Evolutionary conservation across 2,797 vertebrate genomes (phyloP), one percentile per base, ranked within the genome.

Genomic region (Sebastes oblongus): DNA sequence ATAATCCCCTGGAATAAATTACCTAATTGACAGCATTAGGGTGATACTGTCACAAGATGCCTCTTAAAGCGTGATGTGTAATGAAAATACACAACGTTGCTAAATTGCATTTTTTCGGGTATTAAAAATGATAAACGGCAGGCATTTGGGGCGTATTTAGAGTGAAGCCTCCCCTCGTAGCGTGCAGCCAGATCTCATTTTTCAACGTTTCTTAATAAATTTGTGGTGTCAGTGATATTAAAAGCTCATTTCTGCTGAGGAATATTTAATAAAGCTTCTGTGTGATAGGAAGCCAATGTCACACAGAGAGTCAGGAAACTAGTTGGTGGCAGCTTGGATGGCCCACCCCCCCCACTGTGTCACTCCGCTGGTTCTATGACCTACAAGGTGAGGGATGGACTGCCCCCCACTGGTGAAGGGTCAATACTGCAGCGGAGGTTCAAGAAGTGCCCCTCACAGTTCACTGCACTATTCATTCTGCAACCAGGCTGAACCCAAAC

Each of bases 401-500:
- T 88, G 93, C 94, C 95, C 91, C 91, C 95, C 92, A 92, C 92
- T 95, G 95, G 95, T 54, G 67, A 88, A 75, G 90, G 94, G 93
- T 95, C 93, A 95, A 78, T 36, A 95, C 86, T 95, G 90, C 95
- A 95, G 84, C 14, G 30, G 85, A 78, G 80, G 90, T 88, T 93
- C 84, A 90, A 80, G 71, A 93, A 82, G 62, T 77, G 80, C 70
- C 89, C 80, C 90, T 91, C 83, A 93, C 90, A 90, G 84, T 86
- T 93, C 91, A 92, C 73, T 90, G 89, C 91, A 86, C 90, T 90
- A 92, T 92, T 93, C 88, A 94, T 92, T 85, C 75, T 69, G 85
- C 83, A 84, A 67, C 81, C 79, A 80, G 77, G 86, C 82, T 85
- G 71, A 87, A 90, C 86, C 80, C 62, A 83, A 16, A 78, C 77